Evolutionary conservation across 1,140 invertebrate species (phyloP), one percentile per base, ranked within the genome.

Genomic region (Pseudomyrmex dendroicus): DNA sequence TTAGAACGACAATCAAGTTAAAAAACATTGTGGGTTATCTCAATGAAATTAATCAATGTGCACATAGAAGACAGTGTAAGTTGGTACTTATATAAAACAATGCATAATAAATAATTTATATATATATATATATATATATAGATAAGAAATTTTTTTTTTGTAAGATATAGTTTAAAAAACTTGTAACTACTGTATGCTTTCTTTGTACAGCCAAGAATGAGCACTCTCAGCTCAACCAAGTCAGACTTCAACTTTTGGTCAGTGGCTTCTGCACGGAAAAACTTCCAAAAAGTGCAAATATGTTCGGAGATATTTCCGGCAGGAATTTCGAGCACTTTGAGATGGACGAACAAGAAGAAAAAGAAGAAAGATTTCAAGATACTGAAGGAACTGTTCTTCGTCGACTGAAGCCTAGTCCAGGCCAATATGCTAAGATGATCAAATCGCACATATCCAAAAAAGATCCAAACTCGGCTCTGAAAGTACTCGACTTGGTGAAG

Each of bases 401-500:
- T 25, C 83, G 77, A 73, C 25, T 85, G 10, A 90, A 95, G 89
- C 91, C 96, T 17, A 94, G 94, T 22, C 94, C 92, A 3, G 95
- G 95, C 85, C 93, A 97, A 76, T 97, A 97, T 93, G 95, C 95
- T 4, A 93, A 96, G 84, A 91, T 97, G 61, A 97, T 97, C 9
- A 97, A 97, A 91, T 92, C 95, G 54, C 94, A 96, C 89, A 89
- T 97, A n/a, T 88, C 90, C 44, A 94, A 95, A 54, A 95, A 95
- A 48, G 95, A 96, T 89, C 90, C 97, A 54, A 95, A 95, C 84
- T 96, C 97, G 91, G 98, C 98, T 5, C 94, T 98, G 54, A 95
- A 96, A 84, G 95, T 98, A 4, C 91, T 98, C 17, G 96, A 98
- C 89, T 96, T 98, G 96, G 89, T 97, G 12, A 95, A 96, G 91